Conservation (phyloP, 1,140 invertebrate genomes). For the Dufourea novaeangliae region DNA sequence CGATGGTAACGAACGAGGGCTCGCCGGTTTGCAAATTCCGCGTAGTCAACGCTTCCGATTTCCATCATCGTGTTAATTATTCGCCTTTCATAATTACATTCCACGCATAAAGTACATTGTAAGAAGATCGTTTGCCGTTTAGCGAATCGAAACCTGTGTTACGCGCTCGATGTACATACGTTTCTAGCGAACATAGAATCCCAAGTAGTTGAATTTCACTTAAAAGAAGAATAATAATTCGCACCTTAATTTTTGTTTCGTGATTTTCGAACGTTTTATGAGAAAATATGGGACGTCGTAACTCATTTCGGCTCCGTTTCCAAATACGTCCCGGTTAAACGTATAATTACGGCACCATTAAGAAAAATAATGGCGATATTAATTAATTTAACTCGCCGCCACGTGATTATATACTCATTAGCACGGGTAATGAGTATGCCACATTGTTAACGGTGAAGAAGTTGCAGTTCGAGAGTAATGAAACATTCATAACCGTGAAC, state of each 20-base stretch:
- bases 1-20: not conserved
- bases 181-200: no score
- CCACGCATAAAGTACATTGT: slow-evolving; percentile 32
- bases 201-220: no score
- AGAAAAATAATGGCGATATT: not conserved
- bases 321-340: not conserved
- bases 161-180: no score
- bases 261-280: not conserved
- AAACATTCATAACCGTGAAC: not conserved
- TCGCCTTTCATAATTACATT: slow-evolving; percentile 22
- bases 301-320: not conserved
- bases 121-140: slow-evolving; percentile 35
- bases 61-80: slow-evolving; percentile 38
- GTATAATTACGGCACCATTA: not conserved
- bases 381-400: not conserved
- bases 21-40: not conserved
- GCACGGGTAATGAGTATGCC: not conserved
- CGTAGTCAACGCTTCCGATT: slow-evolving; percentile 15
- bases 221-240: no score
- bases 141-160: slow-evolving; percentile 59
- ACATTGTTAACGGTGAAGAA: not conserved
- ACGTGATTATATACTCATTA: not conserved
- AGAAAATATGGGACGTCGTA: not conserved
- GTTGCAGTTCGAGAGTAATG: not conserved
- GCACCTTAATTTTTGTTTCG: no score